Evolutionary conservation across 2,888 invertebrate genomes (phyloP), one percentile per base, ranked within the genome.

Genomic region (Orthosia cruda): DNA sequence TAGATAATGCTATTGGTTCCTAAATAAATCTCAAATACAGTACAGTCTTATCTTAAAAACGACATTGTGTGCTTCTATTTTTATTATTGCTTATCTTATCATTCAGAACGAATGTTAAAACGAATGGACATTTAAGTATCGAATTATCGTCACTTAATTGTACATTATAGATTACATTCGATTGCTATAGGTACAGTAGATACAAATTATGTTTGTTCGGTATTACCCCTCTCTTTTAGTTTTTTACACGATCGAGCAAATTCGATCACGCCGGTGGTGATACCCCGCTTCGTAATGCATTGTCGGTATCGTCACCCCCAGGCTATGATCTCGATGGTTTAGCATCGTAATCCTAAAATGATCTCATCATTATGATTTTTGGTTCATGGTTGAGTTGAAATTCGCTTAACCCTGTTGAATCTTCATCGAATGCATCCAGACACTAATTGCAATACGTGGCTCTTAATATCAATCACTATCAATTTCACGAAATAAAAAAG

Each of bases 11-110:
- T 32, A 64, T 80, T 74, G 40, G 23, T 26, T 49, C 52, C 5
- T 13, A 80, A 68, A 55, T 23, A 61, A 57, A 66, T 23, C 26
- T 18, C 20, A 32, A 64, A 18, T 11, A 16, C 7, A 13, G 9
- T n/a, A 49, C 4, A 26, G 67, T 67, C 32, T 76, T 81, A 81
- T 74, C 67, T 20, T 12, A 11, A 26, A 64, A 55, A 64, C 23
- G 32, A 74, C 40, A 58, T 11, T 47, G 54, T 13, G 15, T 49
- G 45, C 15, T 57, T 57, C 64, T 81, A 76, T 81, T 81, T 80
- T 71, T 67, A 71, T 71, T 67, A 71, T 64, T 71, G 13, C 66
- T 40, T 59, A 71, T 81, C 82, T 80, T 20, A 80, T 81, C 80
- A 32, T 54, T 32, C 4, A 32, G 11, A 63, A 70, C 40, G 1